Evolutionary conservation across 2,113 vertebrate species (phyloP).

Genomic region (Nestor notabilis): DNA sequence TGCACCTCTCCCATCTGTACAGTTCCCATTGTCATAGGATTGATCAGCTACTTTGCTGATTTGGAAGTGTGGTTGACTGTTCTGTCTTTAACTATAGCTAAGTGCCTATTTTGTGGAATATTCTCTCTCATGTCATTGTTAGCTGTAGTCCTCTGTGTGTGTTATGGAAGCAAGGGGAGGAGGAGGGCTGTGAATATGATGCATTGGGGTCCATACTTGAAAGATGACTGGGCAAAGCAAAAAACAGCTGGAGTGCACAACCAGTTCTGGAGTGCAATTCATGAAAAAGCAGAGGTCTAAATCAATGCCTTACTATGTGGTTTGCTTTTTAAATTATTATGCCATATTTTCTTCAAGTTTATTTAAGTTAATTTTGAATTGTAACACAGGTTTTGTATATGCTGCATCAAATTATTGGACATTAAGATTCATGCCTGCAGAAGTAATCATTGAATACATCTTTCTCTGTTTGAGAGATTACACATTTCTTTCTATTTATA

Average conservation of each 20-base stretch:
- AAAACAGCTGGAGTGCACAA: not conserved
- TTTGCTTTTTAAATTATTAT: not conserved
- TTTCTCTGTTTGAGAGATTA: slow-evolving; percentile 37
- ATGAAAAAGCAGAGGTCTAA: not conserved
- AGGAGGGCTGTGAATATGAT: not conserved
- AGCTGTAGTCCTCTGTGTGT: not conserved
- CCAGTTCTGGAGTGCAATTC: not conserved
- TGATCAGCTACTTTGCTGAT: not conserved
- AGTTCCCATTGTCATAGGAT: not conserved
- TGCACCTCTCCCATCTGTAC: not conserved
- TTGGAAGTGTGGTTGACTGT: not conserved
- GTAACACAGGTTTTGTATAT: not conserved
- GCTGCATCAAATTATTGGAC: not conserved
- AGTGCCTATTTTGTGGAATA: not conserved
- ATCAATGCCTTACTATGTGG: not conserved
- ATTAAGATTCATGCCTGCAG: not conserved
- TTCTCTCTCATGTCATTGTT: not conserved
- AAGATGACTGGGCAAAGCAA: not conserved
- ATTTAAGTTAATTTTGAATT: not conserved
- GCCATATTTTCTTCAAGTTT: not conserved
- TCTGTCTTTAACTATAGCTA: not conserved
- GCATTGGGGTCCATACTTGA: not conserved
- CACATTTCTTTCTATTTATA: slow-evolving; percentile 36
- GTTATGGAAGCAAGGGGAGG: not conserved
- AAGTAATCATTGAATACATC: not conserved